These are phyloP conservation scores for Pholis gunnellus DNA, from an alignment of 2,113 vertebrate genomes.

Conservation along the genomic window DNA sequence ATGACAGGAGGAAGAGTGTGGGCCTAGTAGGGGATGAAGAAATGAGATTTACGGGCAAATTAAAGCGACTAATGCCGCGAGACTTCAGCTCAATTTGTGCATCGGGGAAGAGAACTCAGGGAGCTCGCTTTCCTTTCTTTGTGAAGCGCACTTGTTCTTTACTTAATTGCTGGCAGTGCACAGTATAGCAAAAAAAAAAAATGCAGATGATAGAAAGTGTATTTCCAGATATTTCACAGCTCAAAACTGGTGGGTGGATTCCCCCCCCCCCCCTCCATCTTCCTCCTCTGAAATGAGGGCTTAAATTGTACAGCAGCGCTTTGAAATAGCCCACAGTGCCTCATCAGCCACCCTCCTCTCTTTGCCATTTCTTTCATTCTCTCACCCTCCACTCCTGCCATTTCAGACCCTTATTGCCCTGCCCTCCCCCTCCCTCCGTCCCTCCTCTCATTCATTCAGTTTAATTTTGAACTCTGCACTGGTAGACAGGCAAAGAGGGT, in stretches of 20 bases:
- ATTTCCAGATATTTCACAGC: constrained; percentile 34
- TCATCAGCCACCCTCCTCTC: constrained; percentile 72
- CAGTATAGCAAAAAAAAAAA: constrained; percentile 39
- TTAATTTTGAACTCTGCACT: constrained; percentile 85
- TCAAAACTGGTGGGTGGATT: constrained; percentile 37
- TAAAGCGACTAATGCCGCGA: constrained; percentile 64
- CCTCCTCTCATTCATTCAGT: constrained; percentile 81
- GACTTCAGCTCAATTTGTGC: constrained; percentile 19
- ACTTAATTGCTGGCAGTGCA: constrained; percentile 34
- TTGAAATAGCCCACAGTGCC: constrained; percentile 60
- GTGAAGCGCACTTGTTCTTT: constrained; percentile 46
- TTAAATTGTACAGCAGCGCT: constrained; percentile 66
- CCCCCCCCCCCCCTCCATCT: constrained; percentile 47
- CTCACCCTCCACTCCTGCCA: constrained; percentile 65
- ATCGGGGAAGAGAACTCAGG: constrained; percentile 28
- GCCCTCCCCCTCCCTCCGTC: constrained; percentile 38
- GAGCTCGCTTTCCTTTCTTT: constrained; percentile 23
- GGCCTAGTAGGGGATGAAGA: constrained; percentile 51
- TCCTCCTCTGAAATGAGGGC: constrained; percentile 55
- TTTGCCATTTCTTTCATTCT: constrained; percentile 65
- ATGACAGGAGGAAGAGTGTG: constrained; percentile 61
- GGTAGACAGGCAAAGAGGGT: constrained; percentile 81
- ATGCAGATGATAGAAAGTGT: constrained; percentile 32
- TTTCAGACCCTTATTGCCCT: constrained; percentile 73
- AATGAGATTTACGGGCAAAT: constrained; percentile 68